Conservation (phyloP, 2,113 vertebrate genomes). For the Felis chaus region DNA sequence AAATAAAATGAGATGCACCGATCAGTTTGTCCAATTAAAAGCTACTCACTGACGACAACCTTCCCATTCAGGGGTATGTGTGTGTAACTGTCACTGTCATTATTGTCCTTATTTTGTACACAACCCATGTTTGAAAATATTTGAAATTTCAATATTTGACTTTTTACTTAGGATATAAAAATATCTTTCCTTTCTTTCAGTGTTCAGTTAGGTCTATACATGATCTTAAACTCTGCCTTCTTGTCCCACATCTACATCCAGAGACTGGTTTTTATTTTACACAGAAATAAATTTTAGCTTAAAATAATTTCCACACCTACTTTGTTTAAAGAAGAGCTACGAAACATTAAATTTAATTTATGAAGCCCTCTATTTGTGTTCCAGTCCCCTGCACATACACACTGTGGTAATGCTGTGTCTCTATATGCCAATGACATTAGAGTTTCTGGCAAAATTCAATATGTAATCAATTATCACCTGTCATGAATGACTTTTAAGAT, state of each 20-base stretch:
- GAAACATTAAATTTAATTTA: conserved; percentile 81
- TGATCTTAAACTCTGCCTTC: conserved; percentile 21
- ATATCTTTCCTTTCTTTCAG: conserved; percentile 12
- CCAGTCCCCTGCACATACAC: conserved; percentile 62
- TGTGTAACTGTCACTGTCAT: not conserved
- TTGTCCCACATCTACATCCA: not conserved
- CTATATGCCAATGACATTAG: conserved; percentile 75
- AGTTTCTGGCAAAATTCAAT: conserved; percentile 72
- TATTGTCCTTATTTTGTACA: not conserved
- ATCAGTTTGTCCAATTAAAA: not conserved
- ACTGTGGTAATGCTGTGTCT: conserved; percentile 47
- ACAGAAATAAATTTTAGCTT: conserved; percentile 77
- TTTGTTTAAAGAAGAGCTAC: conserved; percentile 76
- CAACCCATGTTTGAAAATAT: not conserved
- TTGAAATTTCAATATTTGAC: conserved; percentile 34
- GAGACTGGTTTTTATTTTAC: conserved; percentile 62
- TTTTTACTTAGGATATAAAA: conserved; percentile 22
- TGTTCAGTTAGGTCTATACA: not conserved
- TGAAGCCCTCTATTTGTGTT: conserved; percentile 74
- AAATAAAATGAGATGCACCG: not conserved
- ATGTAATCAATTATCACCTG: conserved; percentile 81
- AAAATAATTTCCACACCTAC: conserved; percentile 79
- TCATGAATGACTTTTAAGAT: conserved; percentile 77
- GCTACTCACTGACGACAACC: not conserved
- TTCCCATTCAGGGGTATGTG: not conserved